Evolutionary conservation across 2,113 vertebrate species (phyloP), one percentile per base, ranked within the genome.

Genomic region (Brienomyrus longianalis): DNA sequence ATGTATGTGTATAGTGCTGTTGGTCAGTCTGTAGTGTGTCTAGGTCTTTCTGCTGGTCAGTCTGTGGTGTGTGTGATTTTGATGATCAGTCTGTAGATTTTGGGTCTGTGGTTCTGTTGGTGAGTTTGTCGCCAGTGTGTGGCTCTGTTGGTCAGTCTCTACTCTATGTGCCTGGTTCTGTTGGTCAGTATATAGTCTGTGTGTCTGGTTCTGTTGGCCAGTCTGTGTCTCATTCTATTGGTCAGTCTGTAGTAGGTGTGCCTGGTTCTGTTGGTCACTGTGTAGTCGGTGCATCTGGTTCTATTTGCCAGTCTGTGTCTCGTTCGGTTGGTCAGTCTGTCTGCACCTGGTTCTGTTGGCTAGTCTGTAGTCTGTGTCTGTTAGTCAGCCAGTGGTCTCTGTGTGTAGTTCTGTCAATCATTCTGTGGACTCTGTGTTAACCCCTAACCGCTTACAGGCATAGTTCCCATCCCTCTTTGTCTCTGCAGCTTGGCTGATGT

Each of bases 401-500:
- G 47, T 51, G 83, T 86, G 83, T 31, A 52, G 84, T 52, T 51
- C 47, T 31, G 48, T 86, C 21, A 23, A 9, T 84, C 43, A 47
- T 21, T 54, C 5, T 54, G 27, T 86, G 23, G 39, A 48, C n/a
- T 19, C n/a, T 54, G 47, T 54, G 47, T 19, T 86, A n/a, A 35
- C 84, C 84, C 83, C 52, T 50, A 52, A 31, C 50, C n/a, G 50
- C 50, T 31, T 86, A 51, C 50, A 86, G 43, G 45, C 85, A 52
- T 13, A 39, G 47, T 83, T 23, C 15, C 3, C 31, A 21, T 31
- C 59, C 89, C n/a, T 56, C 19, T 59, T 54, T 66, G 47, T 48
- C 66, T 70, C 19, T 52, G 89, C 89, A 51, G 86, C 86, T 89
- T 91, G 90, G 91, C 91, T 87, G 66, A 19, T 90, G 54, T 91